Evolutionary conservation across 2,797 vertebrate species (phyloP).

Genomic region (Gymnopithys bicolor): DNA sequence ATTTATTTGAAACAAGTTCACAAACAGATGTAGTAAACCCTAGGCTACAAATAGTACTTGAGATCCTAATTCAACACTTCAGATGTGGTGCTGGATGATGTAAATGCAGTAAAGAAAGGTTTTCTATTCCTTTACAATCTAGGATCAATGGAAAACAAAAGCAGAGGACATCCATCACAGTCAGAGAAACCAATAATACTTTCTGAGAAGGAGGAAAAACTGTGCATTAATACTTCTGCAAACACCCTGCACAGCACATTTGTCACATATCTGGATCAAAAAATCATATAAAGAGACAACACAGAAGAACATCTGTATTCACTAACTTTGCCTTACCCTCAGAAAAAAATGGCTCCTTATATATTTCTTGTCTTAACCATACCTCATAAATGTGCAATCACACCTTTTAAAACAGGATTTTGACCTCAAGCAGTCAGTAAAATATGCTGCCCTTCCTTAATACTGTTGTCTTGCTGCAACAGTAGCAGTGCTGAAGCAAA

Average conservation of each 20-base stretch:
- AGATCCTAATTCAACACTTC: neutral
- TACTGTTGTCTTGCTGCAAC: neutral
- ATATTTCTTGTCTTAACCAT: neutral
- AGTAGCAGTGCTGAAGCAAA: neutral
- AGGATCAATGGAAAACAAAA: conserved; percentile 27
- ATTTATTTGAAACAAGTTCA: neutral
- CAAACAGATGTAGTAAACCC: neutral
- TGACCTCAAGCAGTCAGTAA: neutral
- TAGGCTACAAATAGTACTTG: neutral
- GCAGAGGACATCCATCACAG: conserved; percentile 30
- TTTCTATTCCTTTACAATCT: neutral
- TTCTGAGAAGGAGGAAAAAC: neutral
- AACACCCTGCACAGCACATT: neutral
- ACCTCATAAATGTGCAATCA: neutral
- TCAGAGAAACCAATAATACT: neutral
- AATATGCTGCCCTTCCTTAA: neutral
- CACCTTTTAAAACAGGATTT: neutral
- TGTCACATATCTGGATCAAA: neutral
- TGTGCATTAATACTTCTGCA: neutral
- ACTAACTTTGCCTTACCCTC: neutral
- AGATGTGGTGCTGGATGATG: neutral
- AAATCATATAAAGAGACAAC: neutral
- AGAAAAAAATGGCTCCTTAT: neutral
- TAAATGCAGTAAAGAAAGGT: conserved; percentile 1
- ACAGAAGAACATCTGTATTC: neutral